Percentiles rank a stretch among this genome's conserved stretches.
phyloP scores from a whole-genome alignment of 2,797 vertebrate species.

The Coregonus ussuriensis region DNA sequence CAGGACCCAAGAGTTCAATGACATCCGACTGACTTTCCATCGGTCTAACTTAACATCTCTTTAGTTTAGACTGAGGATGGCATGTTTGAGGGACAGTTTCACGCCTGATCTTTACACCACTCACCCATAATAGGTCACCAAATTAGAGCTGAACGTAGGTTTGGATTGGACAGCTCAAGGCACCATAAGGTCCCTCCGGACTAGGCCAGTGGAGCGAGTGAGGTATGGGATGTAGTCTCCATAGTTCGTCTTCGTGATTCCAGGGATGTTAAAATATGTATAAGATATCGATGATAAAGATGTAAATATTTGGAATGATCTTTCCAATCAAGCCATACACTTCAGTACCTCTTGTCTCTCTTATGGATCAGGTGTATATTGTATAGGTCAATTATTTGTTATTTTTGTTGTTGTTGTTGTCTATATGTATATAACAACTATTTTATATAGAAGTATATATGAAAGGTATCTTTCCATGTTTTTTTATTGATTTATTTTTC shows the following conservation, averaged over 20 bases:
- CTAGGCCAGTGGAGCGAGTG: slow-evolving; percentile 62
- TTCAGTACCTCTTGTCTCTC: slow-evolving; percentile 85
- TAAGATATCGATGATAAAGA: slow-evolving; percentile 67
- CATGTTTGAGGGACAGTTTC: slow-evolving; percentile 49
- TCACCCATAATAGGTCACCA: slow-evolving; percentile 50
- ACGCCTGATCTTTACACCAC: slow-evolving; percentile 52
- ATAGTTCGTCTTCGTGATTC: slow-evolving; percentile 71
- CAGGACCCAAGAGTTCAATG: slow-evolving; percentile 40
- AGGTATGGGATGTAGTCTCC: slow-evolving; percentile 42
- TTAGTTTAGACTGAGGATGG: slow-evolving; percentile 29
- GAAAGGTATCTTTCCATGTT: slow-evolving; percentile 82
- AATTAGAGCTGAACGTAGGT: slow-evolving; percentile 54
- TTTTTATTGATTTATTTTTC: slow-evolving; percentile 84
- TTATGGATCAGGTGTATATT: slow-evolving; percentile 82
- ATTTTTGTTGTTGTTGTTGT: slow-evolving; percentile 74
- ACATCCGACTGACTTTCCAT: slow-evolving; percentile 31
- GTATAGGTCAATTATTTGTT: slow-evolving; percentile 75
- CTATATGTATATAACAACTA: slow-evolving; percentile 82
- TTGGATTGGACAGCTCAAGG: slow-evolving; percentile 48
- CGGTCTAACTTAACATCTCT: slow-evolving; percentile 50
- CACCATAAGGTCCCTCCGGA: slow-evolving; percentile 55
- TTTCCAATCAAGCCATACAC: slow-evolving; percentile 85
- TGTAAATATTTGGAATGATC: slow-evolving; percentile 73
- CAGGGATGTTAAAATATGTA: slow-evolving; percentile 78
- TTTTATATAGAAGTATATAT: slow-evolving; percentile 81